Evolutionary conservation across 92 coral and sea anemone genomes (phyloP).

Genomic region (Zoanthus gigantus): DNA sequence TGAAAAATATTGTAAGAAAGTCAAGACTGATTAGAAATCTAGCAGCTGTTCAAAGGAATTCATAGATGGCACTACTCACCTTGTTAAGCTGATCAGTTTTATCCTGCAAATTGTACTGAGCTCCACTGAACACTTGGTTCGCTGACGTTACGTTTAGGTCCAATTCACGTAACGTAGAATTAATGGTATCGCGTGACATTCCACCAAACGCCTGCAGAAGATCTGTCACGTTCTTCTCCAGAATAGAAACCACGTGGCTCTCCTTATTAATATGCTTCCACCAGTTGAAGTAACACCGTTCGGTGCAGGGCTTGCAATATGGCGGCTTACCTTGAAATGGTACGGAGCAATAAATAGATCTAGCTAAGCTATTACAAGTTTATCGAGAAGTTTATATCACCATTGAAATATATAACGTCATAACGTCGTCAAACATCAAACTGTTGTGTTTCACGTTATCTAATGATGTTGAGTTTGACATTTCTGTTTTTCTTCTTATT

Average conservation of each 20-base stretch:
- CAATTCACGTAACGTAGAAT: constrained; percentile 74
- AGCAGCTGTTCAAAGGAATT: no score
- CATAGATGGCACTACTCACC: constrained; percentile 51
- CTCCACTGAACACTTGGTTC: constrained; percentile 77
- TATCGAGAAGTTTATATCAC: no score
- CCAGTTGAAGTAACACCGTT: constrained; percentile 91
- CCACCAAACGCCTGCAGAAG: constrained; percentile 86
- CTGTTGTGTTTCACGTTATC: background rate
- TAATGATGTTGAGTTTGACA: no score
- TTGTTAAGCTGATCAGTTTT: constrained; percentile 74
- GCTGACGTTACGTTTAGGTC: constrained; percentile 74
- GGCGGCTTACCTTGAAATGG: constrained; percentile 71
- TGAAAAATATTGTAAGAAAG: no score
- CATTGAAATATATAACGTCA: no score
- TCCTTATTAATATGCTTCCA: constrained; percentile 74
- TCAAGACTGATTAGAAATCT: no score
- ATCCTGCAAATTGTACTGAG: constrained; percentile 67
- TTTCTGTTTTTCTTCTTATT: no score
- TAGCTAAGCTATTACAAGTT: no score
- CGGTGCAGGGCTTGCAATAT: constrained; percentile 80
- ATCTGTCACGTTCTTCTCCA: constrained; percentile 75
- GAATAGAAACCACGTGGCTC: constrained; percentile 52
- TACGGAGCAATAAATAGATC: background rate
- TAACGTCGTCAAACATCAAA: background rate
- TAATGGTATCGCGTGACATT: constrained; percentile 82